phyloP scores from a whole-genome alignment of 1,140 invertebrate species.

The Lordiphosa collinella region DNA sequence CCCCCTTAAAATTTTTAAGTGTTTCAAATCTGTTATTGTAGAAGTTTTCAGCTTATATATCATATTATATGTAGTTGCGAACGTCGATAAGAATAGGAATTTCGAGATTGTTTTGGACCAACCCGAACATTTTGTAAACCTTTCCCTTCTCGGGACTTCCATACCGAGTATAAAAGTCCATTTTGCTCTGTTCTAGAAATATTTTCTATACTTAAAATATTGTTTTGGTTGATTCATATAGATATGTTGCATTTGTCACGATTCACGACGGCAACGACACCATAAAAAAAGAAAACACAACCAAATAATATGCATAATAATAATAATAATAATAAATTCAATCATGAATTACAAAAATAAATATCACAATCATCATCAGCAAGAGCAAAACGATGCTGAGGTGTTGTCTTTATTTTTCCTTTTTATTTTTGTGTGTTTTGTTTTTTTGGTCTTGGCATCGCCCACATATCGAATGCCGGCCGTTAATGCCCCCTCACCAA shows the following conservation, averaged over 20 bases:
- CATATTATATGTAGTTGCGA: too few species aligned
- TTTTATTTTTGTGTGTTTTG: too few species aligned
- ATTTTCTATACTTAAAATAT: neutral
- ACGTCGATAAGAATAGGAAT: too few species aligned
- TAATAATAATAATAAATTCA: slow-evolving; percentile 54
- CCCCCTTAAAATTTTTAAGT: too few species aligned
- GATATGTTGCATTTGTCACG: slow-evolving; percentile 25
- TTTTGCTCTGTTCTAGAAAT: too few species aligned
- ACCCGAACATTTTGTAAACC: too few species aligned
- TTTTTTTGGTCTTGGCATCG: slow-evolving; percentile 33
- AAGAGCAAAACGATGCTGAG: slow-evolving; percentile 28
- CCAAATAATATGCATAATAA: slow-evolving; percentile 19
- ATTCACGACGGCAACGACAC: slow-evolving; percentile 21
- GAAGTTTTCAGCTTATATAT: too few species aligned
- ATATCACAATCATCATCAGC: slow-evolving; percentile 65
- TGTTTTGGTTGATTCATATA: neutral
- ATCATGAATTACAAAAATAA: slow-evolving; percentile 75
- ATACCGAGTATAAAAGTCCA: too few species aligned
- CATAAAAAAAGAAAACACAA: slow-evolving; percentile 12
- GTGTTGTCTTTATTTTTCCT: slow-evolving; percentile 41
- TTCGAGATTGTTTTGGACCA: too few species aligned
- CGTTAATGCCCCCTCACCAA: slow-evolving; percentile 39
- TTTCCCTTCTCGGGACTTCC: too few species aligned
- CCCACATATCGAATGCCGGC: slow-evolving; percentile 44
- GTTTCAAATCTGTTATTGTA: too few species aligned